phyloP scores from a whole-genome alignment of 2,113 vertebrate genomes.

The Neogale vison region DNA sequence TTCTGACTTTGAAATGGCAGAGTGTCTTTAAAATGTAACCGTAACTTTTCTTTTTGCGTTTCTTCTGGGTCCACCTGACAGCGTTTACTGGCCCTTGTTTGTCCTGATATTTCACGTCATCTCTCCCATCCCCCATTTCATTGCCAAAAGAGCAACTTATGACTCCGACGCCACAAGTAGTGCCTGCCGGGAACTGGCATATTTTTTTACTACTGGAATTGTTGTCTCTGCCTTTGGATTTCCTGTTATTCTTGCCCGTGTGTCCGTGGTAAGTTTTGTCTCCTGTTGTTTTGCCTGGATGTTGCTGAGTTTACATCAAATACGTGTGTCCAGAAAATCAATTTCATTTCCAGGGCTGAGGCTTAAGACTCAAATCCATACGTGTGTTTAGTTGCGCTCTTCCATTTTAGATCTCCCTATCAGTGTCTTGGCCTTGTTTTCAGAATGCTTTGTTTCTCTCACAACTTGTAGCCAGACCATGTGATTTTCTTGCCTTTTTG shows the following conservation, averaged over 20 bases:
- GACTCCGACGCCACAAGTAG: constrained; percentile 92
- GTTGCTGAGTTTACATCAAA: not conserved
- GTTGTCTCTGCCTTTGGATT: constrained; percentile 96
- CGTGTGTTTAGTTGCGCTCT: not conserved
- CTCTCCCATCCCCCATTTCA: constrained; percentile 94
- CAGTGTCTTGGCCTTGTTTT: not conserved
- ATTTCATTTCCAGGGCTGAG: constrained; percentile 6
- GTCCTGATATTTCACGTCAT: constrained; percentile 94
- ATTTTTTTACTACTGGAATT: constrained; percentile 96
- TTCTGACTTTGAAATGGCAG: not conserved
- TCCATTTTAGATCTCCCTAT: not conserved
- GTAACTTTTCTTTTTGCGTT: not conserved
- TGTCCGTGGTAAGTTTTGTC: constrained; percentile 85
- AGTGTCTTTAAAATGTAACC: not conserved
- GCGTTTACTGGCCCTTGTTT: constrained; percentile 96
- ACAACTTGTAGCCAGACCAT: not conserved
- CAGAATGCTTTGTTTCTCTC: constrained; percentile 17
- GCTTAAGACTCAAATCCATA: not conserved
- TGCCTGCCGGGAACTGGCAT: constrained; percentile 93
- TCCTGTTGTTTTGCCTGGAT: not conserved
- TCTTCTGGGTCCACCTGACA: constrained; percentile 72
- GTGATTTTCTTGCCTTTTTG: constrained; percentile 14
- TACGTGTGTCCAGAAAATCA: not conserved
- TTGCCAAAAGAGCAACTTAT: constrained; percentile 90
- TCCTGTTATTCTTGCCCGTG: constrained; percentile 92